Percentiles rank a stretch among this genome's conserved stretches.
Conservation (phyloP, 2,113 vertebrate genomes). For the Paramormyrops kingsleyae region DNA sequence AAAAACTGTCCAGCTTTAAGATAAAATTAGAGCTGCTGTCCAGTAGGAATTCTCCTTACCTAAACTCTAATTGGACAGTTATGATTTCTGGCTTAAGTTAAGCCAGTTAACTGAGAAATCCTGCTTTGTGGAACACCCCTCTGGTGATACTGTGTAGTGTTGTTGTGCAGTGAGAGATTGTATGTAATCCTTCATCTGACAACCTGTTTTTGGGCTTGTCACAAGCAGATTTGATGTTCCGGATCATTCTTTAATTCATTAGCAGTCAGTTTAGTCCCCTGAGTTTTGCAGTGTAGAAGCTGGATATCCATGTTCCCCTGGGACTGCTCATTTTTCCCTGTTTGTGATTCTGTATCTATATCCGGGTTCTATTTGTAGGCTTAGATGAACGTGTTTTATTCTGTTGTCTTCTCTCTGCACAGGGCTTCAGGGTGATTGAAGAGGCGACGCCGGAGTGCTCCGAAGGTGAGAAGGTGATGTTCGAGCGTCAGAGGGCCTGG, state of each 20-base stretch:
- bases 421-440: conserved; percentile 96
- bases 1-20: neutral
- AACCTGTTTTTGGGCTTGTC: neutral
- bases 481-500: conserved; percentile 94
- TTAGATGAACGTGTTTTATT: neutral
- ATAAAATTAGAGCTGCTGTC: neutral
- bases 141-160: neutral
- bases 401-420: neutral
- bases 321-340: neutral
- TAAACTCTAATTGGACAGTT: neutral
- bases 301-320: neutral
- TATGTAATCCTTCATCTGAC: neutral
- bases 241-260: neutral
- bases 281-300: neutral
- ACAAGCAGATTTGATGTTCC: neutral
- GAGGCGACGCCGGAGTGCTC: conserved; percentile 76
- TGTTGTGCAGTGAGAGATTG: neutral
- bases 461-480: conserved; percentile 86
- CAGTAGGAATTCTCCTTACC: neutral
- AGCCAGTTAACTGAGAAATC: neutral
- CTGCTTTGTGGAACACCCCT: neutral
- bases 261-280: neutral
- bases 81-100: neutral
- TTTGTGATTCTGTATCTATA: neutral
- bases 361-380: neutral